Evolutionary conservation across 2,797 vertebrate species (phyloP), one percentile per base, ranked within the genome.

Genomic region (Enteromius paludinosus): DNA sequence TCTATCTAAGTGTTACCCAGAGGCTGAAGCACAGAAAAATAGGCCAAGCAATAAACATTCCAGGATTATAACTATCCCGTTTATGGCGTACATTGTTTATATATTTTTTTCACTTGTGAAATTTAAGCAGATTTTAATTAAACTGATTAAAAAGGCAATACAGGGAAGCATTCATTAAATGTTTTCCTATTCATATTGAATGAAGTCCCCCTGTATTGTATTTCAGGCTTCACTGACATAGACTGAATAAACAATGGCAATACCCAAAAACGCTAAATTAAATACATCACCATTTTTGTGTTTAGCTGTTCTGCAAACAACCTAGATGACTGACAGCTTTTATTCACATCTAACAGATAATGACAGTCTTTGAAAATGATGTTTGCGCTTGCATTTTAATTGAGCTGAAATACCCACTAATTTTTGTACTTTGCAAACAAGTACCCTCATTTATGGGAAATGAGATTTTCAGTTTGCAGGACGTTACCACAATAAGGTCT

Each of bases 381-480:
- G 93, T 93, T 91, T 93, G 90, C 92, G 89, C 90, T 89, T 89
- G 94, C 89, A 89, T 92, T 91, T 91, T 92, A 95, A 95, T 95
- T 95, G 92, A 91, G 69, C 90, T 85, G 69, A 93, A 92, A 93
- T 90, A 81, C 76, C 90, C 91, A 94, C 93, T 94, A 94, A 96
- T 96, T 95, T 96, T 94, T 93, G 91, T 93, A 90, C 92, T 95
- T 95, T 94, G 87, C 92, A 83, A 91, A 90, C 94, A 91, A 95
- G 94, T 93, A 90, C 89, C 92, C 95, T 95, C 90, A 96, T 96
- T 96, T 94, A 93, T 93, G 93, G 91, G 92, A 95, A 95, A 96
- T 96, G 95, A 95, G 91, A 96, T 96, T 96, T 96, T 93, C 95
- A 95, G 95, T 93, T 95, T 94, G 95, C 94, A 95, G 93, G 93